Evolutionary conservation across 1,140 invertebrate species (phyloP).

Genomic region (Nylanderia fulva): DNA sequence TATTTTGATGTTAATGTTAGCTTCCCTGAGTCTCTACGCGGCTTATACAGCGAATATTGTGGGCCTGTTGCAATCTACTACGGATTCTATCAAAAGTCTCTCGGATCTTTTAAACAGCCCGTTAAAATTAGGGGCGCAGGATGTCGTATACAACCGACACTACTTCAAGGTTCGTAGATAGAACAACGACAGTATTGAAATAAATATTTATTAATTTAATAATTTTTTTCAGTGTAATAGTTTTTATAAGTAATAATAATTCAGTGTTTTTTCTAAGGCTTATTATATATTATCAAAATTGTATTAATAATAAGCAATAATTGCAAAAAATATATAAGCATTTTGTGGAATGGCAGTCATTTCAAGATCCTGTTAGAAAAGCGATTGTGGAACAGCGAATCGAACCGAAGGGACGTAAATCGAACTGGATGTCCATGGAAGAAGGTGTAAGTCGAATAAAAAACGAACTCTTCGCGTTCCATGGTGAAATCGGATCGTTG

Average conservation of each 20-base stretch:
- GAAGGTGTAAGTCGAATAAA: constrained; percentile 87
- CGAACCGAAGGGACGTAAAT: constrained; percentile 85
- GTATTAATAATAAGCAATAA: neutral
- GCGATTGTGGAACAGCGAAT: constrained; percentile 88
- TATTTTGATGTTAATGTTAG: constrained; percentile 76
- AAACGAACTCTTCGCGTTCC: constrained; percentile 89
- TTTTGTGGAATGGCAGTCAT: constrained; percentile 37
- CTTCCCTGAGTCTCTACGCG: constrained; percentile 85
- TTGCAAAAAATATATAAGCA: neutral
- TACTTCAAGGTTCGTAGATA: constrained; percentile 88
- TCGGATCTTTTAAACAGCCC: constrained; percentile 87
- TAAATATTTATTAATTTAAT: too few relatives aligned
- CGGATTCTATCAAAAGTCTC: constrained; percentile 87
- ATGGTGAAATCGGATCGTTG: constrained; percentile 87
- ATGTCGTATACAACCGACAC: constrained; percentile 88
- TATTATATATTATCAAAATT: neutral
- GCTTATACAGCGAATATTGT: constrained; percentile 90
- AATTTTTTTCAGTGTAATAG: too few relatives aligned
- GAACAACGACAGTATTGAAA: too few relatives aligned
- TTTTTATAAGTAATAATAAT: too few relatives aligned
- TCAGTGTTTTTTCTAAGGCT: too few relatives aligned
- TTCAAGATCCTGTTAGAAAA: constrained; percentile 86
- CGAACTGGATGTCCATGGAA: constrained; percentile 86
- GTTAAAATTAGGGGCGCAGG: constrained; percentile 87
- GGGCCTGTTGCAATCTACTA: constrained; percentile 88